Conservation (phyloP, 2,113 vertebrate species). For the Microtus pennsylvanicus region DNA sequence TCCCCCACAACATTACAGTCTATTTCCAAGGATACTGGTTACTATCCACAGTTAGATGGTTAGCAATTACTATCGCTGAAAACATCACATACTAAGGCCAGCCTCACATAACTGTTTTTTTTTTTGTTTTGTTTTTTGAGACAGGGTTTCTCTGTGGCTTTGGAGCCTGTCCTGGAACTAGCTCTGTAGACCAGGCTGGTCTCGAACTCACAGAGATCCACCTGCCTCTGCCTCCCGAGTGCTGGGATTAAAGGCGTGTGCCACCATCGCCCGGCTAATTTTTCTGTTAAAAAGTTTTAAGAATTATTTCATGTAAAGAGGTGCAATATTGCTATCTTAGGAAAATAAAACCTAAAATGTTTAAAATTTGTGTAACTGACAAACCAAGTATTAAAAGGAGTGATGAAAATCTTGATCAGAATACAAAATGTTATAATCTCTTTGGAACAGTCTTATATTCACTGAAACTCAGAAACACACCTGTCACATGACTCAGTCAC, state of each 20-base stretch:
- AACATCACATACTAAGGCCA: neutral
- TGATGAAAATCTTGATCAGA: neutral
- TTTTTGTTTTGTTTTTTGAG: too few species aligned
- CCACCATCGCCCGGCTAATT: too few species aligned
- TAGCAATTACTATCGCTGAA: neutral
- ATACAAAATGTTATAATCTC: neutral
- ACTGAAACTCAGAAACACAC: neutral
- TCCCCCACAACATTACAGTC: neutral
- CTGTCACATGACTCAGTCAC: neutral
- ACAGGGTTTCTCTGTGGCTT: too few species aligned
- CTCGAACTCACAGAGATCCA: too few species aligned
- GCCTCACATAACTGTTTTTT: neutral
- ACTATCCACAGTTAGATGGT: neutral
- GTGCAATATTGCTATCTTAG: neutral
- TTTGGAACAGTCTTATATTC: neutral
- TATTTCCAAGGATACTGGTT: neutral
- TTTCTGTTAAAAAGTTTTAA: neutral
- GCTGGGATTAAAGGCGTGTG: too few species aligned
- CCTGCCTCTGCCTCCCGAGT: too few species aligned
- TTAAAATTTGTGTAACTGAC: neutral
- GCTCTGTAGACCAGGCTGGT: too few species aligned
- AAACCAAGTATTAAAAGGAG: neutral
- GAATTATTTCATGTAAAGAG: neutral
- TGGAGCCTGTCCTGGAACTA: too few species aligned
- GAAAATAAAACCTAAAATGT: neutral